These are phyloP conservation scores for Euleptes europaea DNA, from an alignment of 2,113 vertebrate species.

Conservation along the genomic window DNA sequence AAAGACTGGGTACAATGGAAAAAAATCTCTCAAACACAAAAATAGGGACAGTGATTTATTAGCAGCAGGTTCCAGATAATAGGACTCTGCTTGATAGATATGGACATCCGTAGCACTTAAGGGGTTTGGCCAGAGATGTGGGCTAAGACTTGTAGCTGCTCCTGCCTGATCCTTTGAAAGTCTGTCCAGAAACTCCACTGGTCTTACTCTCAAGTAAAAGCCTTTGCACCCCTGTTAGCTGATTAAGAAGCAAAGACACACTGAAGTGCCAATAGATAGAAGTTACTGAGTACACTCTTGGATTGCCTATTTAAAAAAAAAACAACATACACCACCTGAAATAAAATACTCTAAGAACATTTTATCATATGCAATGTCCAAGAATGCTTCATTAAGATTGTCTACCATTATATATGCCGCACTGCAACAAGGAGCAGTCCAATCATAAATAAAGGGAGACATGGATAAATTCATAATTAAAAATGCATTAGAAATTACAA, in stretches of 20 bases:
- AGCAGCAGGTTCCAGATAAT: too few relatives aligned
- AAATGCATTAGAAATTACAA: conserved; percentile 76
- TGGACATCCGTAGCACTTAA: too few relatives aligned
- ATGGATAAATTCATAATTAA: conserved; percentile 75
- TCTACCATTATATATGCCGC: conserved; percentile 67
- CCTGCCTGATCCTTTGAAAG: background rate
- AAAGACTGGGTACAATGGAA: too few relatives aligned
- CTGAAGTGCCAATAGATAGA: conserved; percentile 24
- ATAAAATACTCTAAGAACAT: conserved; percentile 25
- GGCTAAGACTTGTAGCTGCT: background rate
- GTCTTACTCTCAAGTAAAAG: background rate
- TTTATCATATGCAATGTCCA: conserved; percentile 64
- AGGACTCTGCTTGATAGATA: too few relatives aligned
- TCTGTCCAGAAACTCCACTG: background rate
- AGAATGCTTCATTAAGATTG: conserved; percentile 70
- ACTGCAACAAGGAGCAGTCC: conserved; percentile 56
- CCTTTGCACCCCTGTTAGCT: background rate
- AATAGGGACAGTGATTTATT: too few relatives aligned
- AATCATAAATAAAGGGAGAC: conserved; percentile 74
- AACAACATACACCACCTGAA: background rate
- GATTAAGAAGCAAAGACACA: background rate
- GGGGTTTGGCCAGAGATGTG: too few relatives aligned
- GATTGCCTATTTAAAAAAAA: conserved; percentile 43
- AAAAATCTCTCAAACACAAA: too few relatives aligned
- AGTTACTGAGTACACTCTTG: conserved; percentile 48